Percentiles rank a stretch among this genome's conserved stretches.
phyloP scores from a whole-genome alignment of 2,888 invertebrate genomes.

The Masnerella sp. region DNA sequence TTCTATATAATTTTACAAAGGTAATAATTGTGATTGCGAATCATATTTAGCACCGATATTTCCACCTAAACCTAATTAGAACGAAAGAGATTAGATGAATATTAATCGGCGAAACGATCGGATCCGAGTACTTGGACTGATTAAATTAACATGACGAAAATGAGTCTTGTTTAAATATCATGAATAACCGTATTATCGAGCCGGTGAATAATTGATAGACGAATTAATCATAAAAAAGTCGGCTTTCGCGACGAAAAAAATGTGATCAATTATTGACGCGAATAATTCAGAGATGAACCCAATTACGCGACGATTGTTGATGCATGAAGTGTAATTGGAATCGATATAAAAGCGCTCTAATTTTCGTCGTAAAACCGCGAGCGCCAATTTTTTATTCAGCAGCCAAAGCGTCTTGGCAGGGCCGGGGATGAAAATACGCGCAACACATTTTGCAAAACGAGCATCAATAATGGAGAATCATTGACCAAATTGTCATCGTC shows the following conservation, averaged over 20 bases:
- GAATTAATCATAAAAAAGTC: slow-evolving; percentile 10
- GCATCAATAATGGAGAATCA: slow-evolving; percentile 30
- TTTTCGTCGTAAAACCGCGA: slow-evolving; percentile 4
- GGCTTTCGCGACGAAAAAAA: slow-evolving; percentile 13
- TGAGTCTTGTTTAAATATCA: slow-evolving; percentile 25
- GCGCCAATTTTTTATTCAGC: slow-evolving; percentile 23
- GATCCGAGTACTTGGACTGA: slow-evolving; percentile 8
- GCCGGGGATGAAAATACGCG: slow-evolving; percentile 19
- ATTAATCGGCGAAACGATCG: slow-evolving; percentile 8
- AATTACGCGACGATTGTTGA: slow-evolving; percentile 21
- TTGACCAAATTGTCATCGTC: slow-evolving; percentile 31
- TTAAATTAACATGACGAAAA: slow-evolving; percentile 21
- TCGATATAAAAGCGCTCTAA: slow-evolving; percentile 32
- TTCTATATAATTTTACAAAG: too few relatives aligned
- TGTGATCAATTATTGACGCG: slow-evolving; percentile 17
- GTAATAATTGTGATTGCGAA: too few relatives aligned
- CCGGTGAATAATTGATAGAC: slow-evolving; percentile 22
- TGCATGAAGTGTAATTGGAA: slow-evolving; percentile 28
- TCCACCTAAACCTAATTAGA: slow-evolving; percentile 5
- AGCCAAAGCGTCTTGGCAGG: slow-evolving; percentile 4
- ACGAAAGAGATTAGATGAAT: slow-evolving; percentile 23
- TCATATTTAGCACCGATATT: too few relatives aligned
- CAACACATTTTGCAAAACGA: slow-evolving; percentile 1
- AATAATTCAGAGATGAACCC: slow-evolving; percentile 10
- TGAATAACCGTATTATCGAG: slow-evolving; percentile 15